These are phyloP conservation scores for Lepidostoma basale DNA, from an alignment of 1,140 invertebrate species.

Conservation along the genomic window DNA sequence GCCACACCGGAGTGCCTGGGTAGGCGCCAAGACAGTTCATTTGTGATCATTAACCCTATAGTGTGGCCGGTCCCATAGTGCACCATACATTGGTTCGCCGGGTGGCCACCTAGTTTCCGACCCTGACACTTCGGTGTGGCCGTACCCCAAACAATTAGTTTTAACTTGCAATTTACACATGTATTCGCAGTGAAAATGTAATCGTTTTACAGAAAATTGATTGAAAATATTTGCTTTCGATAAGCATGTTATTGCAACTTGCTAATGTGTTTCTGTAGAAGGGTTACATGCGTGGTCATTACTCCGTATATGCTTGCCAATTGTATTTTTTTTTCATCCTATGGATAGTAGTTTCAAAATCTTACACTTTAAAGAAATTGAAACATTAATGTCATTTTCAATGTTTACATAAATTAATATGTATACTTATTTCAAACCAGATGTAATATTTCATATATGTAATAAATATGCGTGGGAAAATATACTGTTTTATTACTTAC, in stretches of 20 bases:
- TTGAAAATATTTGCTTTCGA: too few species aligned
- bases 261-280: background rate
- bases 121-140: too few species aligned
- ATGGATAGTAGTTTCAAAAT: conserved; percentile 5
- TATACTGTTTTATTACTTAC: too few species aligned
- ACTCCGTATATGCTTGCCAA: conserved; percentile 2
- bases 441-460: conserved; percentile 18
- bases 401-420: conserved; percentile 9
- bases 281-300: background rate
- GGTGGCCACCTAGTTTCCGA: too few species aligned
- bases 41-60: too few species aligned
- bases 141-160: too few species aligned
- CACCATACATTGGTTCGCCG: too few species aligned
- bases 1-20: too few species aligned
- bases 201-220: background rate
- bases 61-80: too few species aligned
- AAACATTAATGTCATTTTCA: conserved; percentile 6
- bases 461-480: conserved; percentile 19
- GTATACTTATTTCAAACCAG: conserved; percentile 12
- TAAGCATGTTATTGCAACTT: background rate
- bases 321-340: conserved; percentile 9
- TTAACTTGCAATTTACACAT: conserved; percentile 5
- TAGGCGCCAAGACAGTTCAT: too few species aligned
- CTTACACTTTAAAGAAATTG: background rate
- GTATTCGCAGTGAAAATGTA: background rate